These are phyloP conservation scores for Heliconius hortense DNA, from an alignment of 2,888 invertebrate genomes.

Conservation along the genomic window DNA sequence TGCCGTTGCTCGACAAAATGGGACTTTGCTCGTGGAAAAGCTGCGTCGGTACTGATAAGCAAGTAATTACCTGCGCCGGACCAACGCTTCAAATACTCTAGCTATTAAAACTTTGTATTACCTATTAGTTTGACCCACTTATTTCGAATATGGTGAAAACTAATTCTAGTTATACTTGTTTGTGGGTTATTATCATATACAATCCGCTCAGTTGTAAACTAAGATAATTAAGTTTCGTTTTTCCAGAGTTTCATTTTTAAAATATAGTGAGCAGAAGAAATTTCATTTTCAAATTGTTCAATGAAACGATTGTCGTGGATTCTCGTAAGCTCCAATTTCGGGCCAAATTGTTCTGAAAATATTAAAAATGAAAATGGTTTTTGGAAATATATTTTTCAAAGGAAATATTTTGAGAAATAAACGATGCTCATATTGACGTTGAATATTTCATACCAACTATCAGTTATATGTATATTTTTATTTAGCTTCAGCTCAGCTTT, in stretches of 20 bases:
- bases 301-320: conserved; percentile 1
- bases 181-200: conserved; percentile 10
- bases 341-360: conserved; percentile 16
- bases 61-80: conserved; percentile 39
- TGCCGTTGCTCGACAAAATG: conserved; percentile 37
- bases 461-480: neutral
- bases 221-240: neutral
- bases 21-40: conserved; percentile 34
- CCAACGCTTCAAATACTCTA: conserved; percentile 37
- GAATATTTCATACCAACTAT: neutral
- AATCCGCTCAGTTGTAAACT: neutral
- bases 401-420: neutral
- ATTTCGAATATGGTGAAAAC: conserved; percentile 12
- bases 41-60: conserved; percentile 40
- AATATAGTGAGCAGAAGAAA: neutral
- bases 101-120: conserved; percentile 42
- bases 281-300: conserved; percentile 7
- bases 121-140: conserved; percentile 35
- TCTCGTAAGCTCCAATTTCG: conserved; percentile 12
- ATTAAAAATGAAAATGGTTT: neutral
- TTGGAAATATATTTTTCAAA: neutral
- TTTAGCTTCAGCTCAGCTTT: neutral
- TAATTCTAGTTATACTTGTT: conserved; percentile 15
- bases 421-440: conserved; percentile 1
- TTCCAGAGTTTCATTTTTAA: neutral